A percentile compares a stretch with the other conserved stretches of the same genome.
Conservation (phyloP, 35 echinoderm and acorn worm genomes). For the Chiridota heheva region DNA sequence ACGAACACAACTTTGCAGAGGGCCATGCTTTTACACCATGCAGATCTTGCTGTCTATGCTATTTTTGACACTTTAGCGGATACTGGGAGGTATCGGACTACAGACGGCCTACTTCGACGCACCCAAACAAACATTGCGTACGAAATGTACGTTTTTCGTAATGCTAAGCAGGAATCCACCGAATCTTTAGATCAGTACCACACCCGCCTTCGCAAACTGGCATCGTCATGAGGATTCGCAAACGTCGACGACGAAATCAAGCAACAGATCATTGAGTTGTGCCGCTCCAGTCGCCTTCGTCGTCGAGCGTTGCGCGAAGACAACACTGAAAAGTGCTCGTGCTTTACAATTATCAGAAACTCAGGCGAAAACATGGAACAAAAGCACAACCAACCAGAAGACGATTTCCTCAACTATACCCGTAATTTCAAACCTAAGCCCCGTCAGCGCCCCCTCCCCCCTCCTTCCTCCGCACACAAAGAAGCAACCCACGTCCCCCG, state of each 20-base stretch:
- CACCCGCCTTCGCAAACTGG: slow-evolving; percentile 22
- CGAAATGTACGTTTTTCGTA: slow-evolving; percentile 44
- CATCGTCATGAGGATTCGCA: background rate
- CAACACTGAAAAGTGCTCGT: slow-evolving; percentile 6
- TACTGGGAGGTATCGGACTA: slow-evolving; percentile 27
- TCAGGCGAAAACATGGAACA: slow-evolving; percentile 11
- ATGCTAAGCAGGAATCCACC: slow-evolving; percentile 33
- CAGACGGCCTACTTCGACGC: slow-evolving; percentile 43
- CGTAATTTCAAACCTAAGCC: background rate
- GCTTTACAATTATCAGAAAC: slow-evolving; percentile 40
- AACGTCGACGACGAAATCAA: slow-evolving; percentile 64
- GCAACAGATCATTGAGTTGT: slow-evolving; percentile 54
- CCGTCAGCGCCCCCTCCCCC: too few relatives aligned
- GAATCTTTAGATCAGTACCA: slow-evolving; percentile 54
- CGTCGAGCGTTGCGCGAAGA: slow-evolving; percentile 47
- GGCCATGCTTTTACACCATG: slow-evolving; percentile 63
- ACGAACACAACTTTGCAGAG: slow-evolving; percentile 33
- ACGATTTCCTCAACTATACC: slow-evolving; percentile 3
- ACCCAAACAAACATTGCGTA: slow-evolving; percentile 35
- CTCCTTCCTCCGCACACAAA: slow-evolving; percentile 5
- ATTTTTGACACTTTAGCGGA: slow-evolving; percentile 50
- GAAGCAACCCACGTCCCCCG: background rate
- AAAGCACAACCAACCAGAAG: background rate
- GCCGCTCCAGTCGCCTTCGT: slow-evolving; percentile 34
- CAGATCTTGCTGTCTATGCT: slow-evolving; percentile 44